Percentiles rank a stretch among this genome's conserved stretches.
These are phyloP conservation scores for Seladonia tumulorum DNA, from an alignment of 2,888 invertebrate species.

Conservation along the genomic window DNA sequence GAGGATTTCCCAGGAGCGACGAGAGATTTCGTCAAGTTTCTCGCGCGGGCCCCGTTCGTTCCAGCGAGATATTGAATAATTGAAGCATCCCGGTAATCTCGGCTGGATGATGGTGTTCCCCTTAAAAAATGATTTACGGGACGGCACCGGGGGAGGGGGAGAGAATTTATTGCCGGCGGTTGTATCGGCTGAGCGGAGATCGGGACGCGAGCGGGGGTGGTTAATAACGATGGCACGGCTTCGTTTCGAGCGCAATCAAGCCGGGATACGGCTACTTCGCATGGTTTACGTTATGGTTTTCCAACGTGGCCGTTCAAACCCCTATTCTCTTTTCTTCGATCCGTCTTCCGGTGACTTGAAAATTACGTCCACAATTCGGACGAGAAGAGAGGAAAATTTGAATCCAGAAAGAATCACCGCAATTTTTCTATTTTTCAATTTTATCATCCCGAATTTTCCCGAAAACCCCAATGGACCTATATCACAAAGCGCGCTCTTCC, in stretches of 20 bases:
- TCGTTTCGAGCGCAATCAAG: conserved; percentile 12
- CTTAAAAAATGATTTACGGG: conserved; percentile 36
- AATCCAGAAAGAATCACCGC: not conserved
- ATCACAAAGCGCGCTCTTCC: not conserved
- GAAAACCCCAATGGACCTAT: fast-evolving
- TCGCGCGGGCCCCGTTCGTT: not conserved
- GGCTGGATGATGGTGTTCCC: conserved; percentile 13
- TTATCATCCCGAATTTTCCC: not conserved
- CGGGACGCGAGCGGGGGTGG: not conserved
- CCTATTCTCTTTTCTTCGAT: not conserved
- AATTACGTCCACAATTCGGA: not conserved
- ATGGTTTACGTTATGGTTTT: not conserved
- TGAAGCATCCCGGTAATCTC: conserved; percentile 25
- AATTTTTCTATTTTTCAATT: not conserved
- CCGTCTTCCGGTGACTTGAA: not conserved
- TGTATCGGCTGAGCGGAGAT: conserved; percentile 12
- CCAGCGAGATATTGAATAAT: conserved; percentile 32
- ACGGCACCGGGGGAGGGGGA: not conserved
- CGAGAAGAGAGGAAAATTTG: not conserved
- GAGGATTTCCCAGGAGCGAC: not conserved
- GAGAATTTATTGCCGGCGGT: conserved; percentile 36
- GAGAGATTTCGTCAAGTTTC: not conserved
- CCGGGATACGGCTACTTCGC: conserved; percentile 23
- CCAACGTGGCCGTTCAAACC: not conserved
- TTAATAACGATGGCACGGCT: conserved; percentile 15